Base-by-base conservation (phyloP, 2,113 vertebrate genomes). In the Eubucco bourcierii region DNA sequence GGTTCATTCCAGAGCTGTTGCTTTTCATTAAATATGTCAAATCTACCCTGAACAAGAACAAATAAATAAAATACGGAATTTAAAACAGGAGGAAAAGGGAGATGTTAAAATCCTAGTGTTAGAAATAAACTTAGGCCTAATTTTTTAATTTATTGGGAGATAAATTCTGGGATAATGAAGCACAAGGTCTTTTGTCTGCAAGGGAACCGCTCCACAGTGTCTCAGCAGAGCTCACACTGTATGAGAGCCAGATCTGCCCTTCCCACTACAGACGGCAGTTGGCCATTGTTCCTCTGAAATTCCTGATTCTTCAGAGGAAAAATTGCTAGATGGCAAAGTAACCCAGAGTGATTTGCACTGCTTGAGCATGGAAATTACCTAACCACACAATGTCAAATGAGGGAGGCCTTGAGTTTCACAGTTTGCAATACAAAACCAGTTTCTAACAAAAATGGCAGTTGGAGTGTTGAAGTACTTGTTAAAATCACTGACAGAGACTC, bases 11-110 rank as follows among this genome's bases (percentile, higher is more conserved):
- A 0, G 82, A 90, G 77, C 34, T 92, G 59, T 74, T 93, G 66
- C 29, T 88, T 67, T 83, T 85, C 92, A 87, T 92, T 92, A 92
- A 10, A 44, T 74, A 92, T 92, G 79, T 88, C 67, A 87, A 71
- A 73, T 82, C 52, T 33, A 33, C 39, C 24, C 21, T 23, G 44
- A 86, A 21, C 71, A 66, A 52, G 55, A 77, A 65, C 53, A 88
- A 91, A 88, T 84, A 90, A 87, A 87, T 71, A 80, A 96, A 87
- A 80, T 53, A 58, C 10, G 50, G 20, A 70, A 79, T 58, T 58
- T 56, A 78, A 84, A 87, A 19, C 58, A 68, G 81, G 74, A 90
- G 39, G 17, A 53, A 77, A 80, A 65, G 21, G 34, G 16, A 80
- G 27, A 74, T 25, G 7, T 85, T 79, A 75, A 93, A 91, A 81